Base-by-base conservation (phyloP, 2,797 vertebrate genomes). In the Coracias cyanogaster region DNA sequence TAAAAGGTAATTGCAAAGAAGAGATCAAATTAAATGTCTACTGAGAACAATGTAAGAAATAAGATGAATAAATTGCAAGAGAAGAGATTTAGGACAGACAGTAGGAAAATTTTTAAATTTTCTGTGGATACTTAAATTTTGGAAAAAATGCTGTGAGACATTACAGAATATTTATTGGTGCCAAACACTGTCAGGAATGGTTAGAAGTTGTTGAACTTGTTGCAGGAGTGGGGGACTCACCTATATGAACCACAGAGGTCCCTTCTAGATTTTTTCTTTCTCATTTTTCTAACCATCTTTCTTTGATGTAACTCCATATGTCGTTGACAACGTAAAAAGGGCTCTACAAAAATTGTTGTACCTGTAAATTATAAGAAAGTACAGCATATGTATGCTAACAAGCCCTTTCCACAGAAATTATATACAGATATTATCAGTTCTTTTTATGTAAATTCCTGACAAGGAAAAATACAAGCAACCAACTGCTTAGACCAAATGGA, bases 161-260 rank as follows among this genome's bases (percentile, higher is more conserved):
- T 7, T 51, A 17, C 65, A 28, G 9, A 60, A 72, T 18, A 45
- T 49, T 2, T 58, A 6, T 13, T 69, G 22, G 8, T 85, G 19
- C 6, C 55, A 76, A 80, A 82, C 2, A 12, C n/a, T 57, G 10
- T 37, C 12, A 73, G 51, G 14, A 90, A 62, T 24, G 4, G 16
- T 88, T 77, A 62, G 72, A 58, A 16, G 10, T 24, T 73, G 20
- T 33, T 67, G 9, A 74, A 43, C 4, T 74, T 57, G 3, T 7
- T 64, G 28, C 26, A 69, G 4, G 1, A 2, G 0, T 57, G 6
- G 11, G 10, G 8, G 6, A 15, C 7, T 33, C 80, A 4, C 5
- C 16, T 81, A 41, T 4, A 17, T 46, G 29, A 4, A 61, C 54
- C 10, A 21, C 1, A 43, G 58, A 82, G 5, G 1, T 57, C 43